These are phyloP conservation scores for Ricordea florida DNA, from an alignment of 92 coral and sea anemone genomes.

Conservation along the genomic window DNA sequence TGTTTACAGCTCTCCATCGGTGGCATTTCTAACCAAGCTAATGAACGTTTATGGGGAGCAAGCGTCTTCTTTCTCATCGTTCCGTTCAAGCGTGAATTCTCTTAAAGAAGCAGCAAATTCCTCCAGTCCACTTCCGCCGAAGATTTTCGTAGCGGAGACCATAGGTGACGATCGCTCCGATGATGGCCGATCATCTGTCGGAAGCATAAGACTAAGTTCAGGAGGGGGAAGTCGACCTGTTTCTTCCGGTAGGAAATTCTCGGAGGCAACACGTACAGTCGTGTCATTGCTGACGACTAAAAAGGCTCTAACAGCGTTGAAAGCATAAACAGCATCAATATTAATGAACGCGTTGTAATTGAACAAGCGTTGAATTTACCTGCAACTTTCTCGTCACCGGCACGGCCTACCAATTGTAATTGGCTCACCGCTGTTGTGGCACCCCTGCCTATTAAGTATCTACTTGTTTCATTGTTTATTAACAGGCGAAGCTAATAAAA, in stretches of 20 bases:
- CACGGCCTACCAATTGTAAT: too few species aligned
- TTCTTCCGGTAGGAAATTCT: conserved; percentile 46
- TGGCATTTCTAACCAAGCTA: conserved; percentile 56
- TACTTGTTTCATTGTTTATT: too few species aligned
- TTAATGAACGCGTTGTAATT: too few species aligned
- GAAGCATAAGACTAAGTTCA: conserved; percentile 57
- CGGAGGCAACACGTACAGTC: conserved; percentile 50
- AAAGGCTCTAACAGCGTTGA: conserved; percentile 19
- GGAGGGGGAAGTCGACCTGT: too few species aligned
- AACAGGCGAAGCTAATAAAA: too few species aligned
- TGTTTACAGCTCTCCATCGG: conserved; percentile 60
- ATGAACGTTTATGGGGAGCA: conserved; percentile 85
- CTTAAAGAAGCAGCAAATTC: not conserved
- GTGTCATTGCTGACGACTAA: conserved; percentile 47
- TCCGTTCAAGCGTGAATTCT: conserved; percentile 57
- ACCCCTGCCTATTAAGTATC: too few species aligned
- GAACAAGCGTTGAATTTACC: too few species aligned
- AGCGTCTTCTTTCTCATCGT: conserved; percentile 74
- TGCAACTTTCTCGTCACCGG: too few species aligned
- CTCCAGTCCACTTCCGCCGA: conserved; percentile 32
- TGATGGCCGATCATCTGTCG: conserved; percentile 67
- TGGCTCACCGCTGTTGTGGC: too few species aligned
- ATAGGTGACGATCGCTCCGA: conserved; percentile 64
- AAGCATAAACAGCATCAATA: too few species aligned
- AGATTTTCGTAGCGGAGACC: conserved; percentile 22